A percentile compares a stretch with the other conserved stretches of the same genome.
Conservation (phyloP, 2,888 invertebrate genomes). For the Xestia xanthographa region DNA sequence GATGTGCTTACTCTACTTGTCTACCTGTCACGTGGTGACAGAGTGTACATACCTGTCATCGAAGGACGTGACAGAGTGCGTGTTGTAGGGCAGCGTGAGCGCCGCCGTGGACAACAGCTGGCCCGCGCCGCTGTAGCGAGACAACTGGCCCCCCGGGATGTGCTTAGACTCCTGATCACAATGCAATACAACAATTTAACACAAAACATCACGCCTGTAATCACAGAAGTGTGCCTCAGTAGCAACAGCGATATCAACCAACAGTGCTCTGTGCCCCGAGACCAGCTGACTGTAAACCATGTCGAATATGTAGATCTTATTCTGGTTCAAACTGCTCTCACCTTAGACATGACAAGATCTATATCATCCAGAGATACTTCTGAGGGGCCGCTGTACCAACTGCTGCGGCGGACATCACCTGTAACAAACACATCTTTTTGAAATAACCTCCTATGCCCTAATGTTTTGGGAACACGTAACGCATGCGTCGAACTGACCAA, state of each 20-base stretch:
- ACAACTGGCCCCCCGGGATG: conserved; percentile 57
- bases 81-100: conserved; percentile 40
- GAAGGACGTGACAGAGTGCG: conserved; percentile 49
- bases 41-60: conserved; percentile 56
- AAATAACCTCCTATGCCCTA: background rate
- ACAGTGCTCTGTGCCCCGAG: too few species aligned
- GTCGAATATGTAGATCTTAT: too few species aligned
- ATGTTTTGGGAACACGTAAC: background rate
- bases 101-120: conserved; percentile 66
- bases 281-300: too few species aligned
- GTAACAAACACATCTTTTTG: conserved; percentile 16
- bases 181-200: background rate
- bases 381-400: conserved; percentile 87
- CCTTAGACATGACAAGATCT: conserved; percentile 86
- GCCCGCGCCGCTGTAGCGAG: conserved; percentile 76
- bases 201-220: background rate
- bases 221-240: background rate
- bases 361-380: conserved; percentile 86
- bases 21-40: background rate
- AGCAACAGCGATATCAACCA: too few species aligned
- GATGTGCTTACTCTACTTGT: background rate
- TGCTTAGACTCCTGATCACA: conserved; percentile 34
- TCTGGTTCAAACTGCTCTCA: conserved; percentile 48
- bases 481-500: background rate
- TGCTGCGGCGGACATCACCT: conserved; percentile 83